These are phyloP conservation scores for Entomobrya proxima DNA, from an alignment of 2,888 invertebrate species.

Conservation along the genomic window DNA sequence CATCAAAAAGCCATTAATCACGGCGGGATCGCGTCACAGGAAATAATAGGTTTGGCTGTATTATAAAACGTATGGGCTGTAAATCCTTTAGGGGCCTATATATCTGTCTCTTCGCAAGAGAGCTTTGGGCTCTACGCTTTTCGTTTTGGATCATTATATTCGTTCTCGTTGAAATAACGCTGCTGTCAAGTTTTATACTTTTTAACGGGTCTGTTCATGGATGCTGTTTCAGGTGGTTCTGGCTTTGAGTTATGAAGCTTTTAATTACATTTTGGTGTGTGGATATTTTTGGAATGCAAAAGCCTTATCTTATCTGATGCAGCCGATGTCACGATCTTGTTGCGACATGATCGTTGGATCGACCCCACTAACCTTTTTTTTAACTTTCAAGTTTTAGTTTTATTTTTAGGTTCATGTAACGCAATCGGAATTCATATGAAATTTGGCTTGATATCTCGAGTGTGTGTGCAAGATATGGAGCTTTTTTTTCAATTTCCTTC, in stretches of 20 bases:
- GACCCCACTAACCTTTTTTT: slow-evolving; percentile 46
- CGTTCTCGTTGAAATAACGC: too few relatives aligned
- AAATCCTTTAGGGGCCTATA: slow-evolving; percentile 35
- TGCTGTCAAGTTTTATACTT: too few relatives aligned
- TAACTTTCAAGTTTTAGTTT: not conserved
- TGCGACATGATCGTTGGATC: slow-evolving; percentile 1
- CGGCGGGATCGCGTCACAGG: slow-evolving; percentile 56
- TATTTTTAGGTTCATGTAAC: slow-evolving; percentile 4
- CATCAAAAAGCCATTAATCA: slow-evolving; percentile 71
- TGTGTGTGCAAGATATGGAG: not conserved
- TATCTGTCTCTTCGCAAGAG: slow-evolving; percentile 43
- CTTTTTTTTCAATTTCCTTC: slow-evolving; percentile 57
- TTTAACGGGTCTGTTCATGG: too few relatives aligned
- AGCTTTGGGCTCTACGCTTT: too few relatives aligned
- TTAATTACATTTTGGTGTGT: too few relatives aligned
- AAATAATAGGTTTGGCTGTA: slow-evolving; percentile 11
- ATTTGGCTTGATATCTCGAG: not conserved
- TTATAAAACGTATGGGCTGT: not conserved
- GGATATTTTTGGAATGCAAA: too few relatives aligned
- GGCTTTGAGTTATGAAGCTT: too few relatives aligned
- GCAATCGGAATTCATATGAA: slow-evolving; percentile 4
- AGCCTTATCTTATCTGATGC: not conserved
- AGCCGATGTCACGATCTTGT: not conserved
- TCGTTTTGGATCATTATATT: too few relatives aligned
- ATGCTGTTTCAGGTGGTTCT: too few relatives aligned